Percentiles rank a stretch among this genome's conserved stretches.
Evolutionary conservation across 2,797 vertebrate species (phyloP).

Genomic region (Acanthopagrus latus): DNA sequence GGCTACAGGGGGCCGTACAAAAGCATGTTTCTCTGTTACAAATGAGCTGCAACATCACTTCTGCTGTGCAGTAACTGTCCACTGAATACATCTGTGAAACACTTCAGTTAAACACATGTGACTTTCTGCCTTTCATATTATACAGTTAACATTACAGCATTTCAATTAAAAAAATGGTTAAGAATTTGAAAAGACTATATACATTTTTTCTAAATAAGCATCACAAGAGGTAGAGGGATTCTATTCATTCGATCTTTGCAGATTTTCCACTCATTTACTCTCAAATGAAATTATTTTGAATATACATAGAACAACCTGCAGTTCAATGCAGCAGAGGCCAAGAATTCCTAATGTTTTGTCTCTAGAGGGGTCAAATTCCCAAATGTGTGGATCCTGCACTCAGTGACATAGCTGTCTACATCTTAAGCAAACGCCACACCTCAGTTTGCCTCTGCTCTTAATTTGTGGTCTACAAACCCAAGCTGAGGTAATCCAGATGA

Average conservation of each 20-base stretch:
- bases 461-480: neutral
- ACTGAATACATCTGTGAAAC: neutral
- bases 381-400: neutral
- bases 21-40: neutral
- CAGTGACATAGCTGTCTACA: neutral
- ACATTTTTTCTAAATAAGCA: neutral
- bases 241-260: neutral
- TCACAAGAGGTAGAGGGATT: slow-evolving; percentile 28
- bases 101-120: neutral
- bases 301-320: neutral
- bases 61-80: neutral
- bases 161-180: neutral
- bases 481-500: neutral
- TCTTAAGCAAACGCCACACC: neutral
- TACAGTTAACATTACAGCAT: neutral
- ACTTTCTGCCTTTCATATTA: slow-evolving; percentile 2
- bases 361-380: too few relatives aligned
- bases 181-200: neutral
- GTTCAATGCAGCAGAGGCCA: neutral
- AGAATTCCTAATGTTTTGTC: neutral
- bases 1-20: neutral
- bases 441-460: neutral
- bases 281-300: neutral
- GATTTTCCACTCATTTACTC: neutral
- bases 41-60: neutral